Percentiles rank a stretch among this genome's conserved stretches.
Evolutionary conservation across 2,797 vertebrate species (phyloP).

Genomic region (Bradypodion pumilum): DNA sequence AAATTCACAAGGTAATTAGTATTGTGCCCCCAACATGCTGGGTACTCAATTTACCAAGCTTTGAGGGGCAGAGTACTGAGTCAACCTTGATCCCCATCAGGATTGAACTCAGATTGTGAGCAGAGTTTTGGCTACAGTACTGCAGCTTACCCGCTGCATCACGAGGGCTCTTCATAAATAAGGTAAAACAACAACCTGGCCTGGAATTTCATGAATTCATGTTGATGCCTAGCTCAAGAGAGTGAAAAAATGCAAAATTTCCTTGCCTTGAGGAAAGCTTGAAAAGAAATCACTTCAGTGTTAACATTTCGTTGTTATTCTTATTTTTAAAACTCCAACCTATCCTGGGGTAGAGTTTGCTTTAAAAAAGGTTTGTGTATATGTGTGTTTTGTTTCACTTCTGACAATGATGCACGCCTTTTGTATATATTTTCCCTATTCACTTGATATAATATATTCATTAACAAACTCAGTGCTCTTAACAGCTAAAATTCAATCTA

Average conservation of each 20-base stretch:
- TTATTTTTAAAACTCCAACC: conserved; percentile 54
- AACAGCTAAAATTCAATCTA: conserved; percentile 46
- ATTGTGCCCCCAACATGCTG: no score
- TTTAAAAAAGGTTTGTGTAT: conserved; percentile 22
- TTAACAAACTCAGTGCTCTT: conserved; percentile 49
- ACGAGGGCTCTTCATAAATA: no score
- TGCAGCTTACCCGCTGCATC: no score
- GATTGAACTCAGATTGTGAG: no score
- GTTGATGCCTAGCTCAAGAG: not conserved
- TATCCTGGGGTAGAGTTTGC: conserved; percentile 16
- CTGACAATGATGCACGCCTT: conserved; percentile 48
- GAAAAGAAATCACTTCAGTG: conserved; percentile 18
- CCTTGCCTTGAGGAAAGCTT: conserved; percentile 3
- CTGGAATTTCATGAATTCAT: not conserved
- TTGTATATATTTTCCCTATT: conserved; percentile 53
- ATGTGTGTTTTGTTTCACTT: conserved; percentile 54
- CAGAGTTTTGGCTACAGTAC: no score
- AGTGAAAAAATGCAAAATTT: not conserved
- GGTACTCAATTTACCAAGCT: no score
- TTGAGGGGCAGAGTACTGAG: no score
- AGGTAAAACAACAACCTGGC: not conserved
- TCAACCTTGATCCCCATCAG: no score
- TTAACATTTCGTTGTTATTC: conserved; percentile 42
- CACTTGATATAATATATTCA: conserved; percentile 49
- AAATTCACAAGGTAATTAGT: no score